Conservation (phyloP, 2,888 invertebrate genomes). For the Hecatera dysodea region DNA sequence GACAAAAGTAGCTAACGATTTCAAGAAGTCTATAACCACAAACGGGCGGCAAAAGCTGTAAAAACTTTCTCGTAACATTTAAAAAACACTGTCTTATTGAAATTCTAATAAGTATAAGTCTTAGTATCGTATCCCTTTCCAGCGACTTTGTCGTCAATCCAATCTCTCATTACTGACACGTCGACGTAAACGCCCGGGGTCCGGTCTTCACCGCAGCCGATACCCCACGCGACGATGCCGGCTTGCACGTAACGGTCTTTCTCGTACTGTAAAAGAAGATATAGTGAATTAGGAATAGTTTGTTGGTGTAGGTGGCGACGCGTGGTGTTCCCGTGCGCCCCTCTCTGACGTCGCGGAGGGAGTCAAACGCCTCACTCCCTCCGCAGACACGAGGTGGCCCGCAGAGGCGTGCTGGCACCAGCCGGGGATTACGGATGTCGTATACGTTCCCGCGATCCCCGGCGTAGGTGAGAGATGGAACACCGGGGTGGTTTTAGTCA, state of each 20-base stretch:
- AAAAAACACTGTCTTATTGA: conserved; percentile 24
- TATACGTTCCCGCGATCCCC: no score
- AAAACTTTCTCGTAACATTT: not conserved
- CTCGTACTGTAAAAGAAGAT: conserved; percentile 72
- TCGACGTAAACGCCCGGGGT: conserved; percentile 95
- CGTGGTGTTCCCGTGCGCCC: no score
- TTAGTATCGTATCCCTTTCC: conserved; percentile 85
- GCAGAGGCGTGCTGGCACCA: no score
- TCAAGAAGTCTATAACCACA: not conserved
- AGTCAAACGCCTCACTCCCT: no score
- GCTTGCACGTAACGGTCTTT: conserved; percentile 78
- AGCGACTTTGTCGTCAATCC: conserved; percentile 92
- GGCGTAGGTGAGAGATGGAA: no score
- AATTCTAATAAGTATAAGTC: conserved; percentile 62
- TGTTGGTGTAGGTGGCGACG: not conserved
- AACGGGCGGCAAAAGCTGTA: not conserved
- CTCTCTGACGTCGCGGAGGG: no score
- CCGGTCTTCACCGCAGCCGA: conserved; percentile 93
- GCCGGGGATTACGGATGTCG: no score
- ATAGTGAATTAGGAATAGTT: not conserved
- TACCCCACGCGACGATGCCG: conserved; percentile 96
- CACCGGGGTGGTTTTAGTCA: no score
- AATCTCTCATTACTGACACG: conserved; percentile 91
- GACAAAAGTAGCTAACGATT: not conserved
- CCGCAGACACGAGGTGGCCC: no score